Conservation (phyloP, 2,888 invertebrate genomes). For the Harpalus rubripes region DNA sequence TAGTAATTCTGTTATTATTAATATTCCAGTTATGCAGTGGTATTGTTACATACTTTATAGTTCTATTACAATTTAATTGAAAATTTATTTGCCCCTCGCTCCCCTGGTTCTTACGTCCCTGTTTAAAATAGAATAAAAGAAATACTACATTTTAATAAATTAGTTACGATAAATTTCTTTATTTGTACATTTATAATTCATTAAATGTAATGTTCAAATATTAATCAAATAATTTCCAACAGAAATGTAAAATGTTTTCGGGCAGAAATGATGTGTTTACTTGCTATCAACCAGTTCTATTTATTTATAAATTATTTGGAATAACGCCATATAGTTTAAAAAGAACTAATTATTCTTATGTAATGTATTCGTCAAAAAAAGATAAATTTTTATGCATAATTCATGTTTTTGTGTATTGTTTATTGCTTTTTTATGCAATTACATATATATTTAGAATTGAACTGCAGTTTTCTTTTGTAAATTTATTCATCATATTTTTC, state of each 20-base stretch:
- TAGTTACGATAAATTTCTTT: not conserved
- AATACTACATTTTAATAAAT: too few species aligned
- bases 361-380: not conserved
- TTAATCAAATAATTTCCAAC: not conserved
- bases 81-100: too few species aligned
- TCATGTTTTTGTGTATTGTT: constrained; percentile 2
- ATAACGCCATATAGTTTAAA: constrained; percentile 1
- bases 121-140: too few species aligned
- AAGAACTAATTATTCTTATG: constrained; percentile 5
- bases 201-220: not conserved
- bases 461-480: not conserved
- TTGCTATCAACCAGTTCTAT: not conserved
- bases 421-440: not conserved
- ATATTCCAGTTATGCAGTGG: constrained; percentile 28
- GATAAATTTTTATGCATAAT: not conserved
- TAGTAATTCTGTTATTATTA: not conserved
- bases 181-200: not conserved
- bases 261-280: not conserved
- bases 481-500: not conserved
- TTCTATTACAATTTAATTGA: constrained; percentile 29
- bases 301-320: constrained; percentile 19
- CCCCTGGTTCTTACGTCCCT: too few species aligned
- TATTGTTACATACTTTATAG: constrained; percentile 41
- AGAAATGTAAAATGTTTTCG: not conserved
- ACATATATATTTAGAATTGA: not conserved